These are phyloP conservation scores for Eleginops maclovinus DNA, from an alignment of 2,113 vertebrate genomes.

Conservation along the genomic window DNA sequence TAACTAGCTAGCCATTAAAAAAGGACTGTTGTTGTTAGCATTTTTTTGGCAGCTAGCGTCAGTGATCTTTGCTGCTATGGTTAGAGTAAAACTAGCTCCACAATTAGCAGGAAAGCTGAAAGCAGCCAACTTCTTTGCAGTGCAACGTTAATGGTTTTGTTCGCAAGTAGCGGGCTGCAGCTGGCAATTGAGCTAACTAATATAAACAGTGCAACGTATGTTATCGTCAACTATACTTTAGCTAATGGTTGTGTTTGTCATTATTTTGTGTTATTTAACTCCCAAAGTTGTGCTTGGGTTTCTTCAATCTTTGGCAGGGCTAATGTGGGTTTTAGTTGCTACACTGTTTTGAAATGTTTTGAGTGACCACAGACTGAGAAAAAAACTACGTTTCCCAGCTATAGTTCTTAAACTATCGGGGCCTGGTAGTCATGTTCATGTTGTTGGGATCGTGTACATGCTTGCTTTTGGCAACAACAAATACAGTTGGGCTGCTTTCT, in stretches of 20 bases:
- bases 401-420: not conserved
- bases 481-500: conserved; percentile 11
- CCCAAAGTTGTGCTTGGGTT: not conserved
- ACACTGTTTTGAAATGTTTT: conserved; percentile 52
- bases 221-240: not conserved
- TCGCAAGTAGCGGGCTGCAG: conserved; percentile 37
- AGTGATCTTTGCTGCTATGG: conserved; percentile 9
- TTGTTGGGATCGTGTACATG: not conserved
- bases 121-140: conserved; percentile 52
- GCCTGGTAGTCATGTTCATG: conserved; percentile 1
- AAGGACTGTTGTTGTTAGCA: conserved; percentile 66
- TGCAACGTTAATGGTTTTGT: conserved; percentile 28
- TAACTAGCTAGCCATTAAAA: conserved; percentile 62
- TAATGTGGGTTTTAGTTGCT: conserved; percentile 22
- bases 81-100: conserved; percentile 22
- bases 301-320: not conserved
- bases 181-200: conserved; percentile 26
- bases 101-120: conserved; percentile 12
- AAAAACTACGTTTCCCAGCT: not conserved
- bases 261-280: not conserved
- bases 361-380: conserved; percentile 9
- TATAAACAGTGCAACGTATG: conserved; percentile 33
- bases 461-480: not conserved
- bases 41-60: conserved; percentile 19
- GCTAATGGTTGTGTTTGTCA: not conserved